These are phyloP conservation scores for Quadroppia sp. DNA, from an alignment of 2,888 invertebrate genomes.

Conservation along the genomic window DNA sequence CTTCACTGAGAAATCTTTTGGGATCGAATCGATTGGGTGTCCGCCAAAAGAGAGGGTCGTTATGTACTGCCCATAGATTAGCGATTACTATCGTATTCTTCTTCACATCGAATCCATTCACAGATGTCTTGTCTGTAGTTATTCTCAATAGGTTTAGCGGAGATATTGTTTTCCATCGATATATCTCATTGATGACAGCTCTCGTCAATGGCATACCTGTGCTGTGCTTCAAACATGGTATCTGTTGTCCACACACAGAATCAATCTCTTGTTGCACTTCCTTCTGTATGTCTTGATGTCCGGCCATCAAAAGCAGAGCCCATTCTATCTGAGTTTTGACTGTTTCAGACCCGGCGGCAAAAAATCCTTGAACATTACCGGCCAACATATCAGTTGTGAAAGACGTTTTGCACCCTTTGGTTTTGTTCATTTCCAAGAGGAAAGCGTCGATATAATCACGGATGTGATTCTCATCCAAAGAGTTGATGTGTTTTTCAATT, in stretches of 20 bases:
- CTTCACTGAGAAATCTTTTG: conserved; percentile 45
- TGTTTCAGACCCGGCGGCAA: conserved; percentile 39
- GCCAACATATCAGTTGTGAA: conserved; percentile 28
- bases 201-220: conserved; percentile 13
- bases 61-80: conserved; percentile 46
- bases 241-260: background rate
- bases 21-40: conserved; percentile 46
- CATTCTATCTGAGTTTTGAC: conserved; percentile 36
- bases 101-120: conserved; percentile 38
- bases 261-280: conserved; percentile 3
- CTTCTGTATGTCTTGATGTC: conserved; percentile 7
- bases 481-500: background rate
- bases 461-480: conserved; percentile 1
- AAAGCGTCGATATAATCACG: conserved; percentile 40
- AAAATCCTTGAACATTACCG: conserved; percentile 35
- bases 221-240: background rate
- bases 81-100: conserved; percentile 46
- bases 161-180: conserved; percentile 37
- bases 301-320: conserved; percentile 19
- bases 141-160: conserved; percentile 31
- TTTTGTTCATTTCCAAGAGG: conserved; percentile 8
- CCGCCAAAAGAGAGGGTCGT: conserved; percentile 45
- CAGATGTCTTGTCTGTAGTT: conserved; percentile 29
- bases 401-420: background rate
- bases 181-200: conserved; percentile 34